Base-by-base conservation (phyloP, 2,888 invertebrate genomes). In the Odontothrips loti region DNA sequence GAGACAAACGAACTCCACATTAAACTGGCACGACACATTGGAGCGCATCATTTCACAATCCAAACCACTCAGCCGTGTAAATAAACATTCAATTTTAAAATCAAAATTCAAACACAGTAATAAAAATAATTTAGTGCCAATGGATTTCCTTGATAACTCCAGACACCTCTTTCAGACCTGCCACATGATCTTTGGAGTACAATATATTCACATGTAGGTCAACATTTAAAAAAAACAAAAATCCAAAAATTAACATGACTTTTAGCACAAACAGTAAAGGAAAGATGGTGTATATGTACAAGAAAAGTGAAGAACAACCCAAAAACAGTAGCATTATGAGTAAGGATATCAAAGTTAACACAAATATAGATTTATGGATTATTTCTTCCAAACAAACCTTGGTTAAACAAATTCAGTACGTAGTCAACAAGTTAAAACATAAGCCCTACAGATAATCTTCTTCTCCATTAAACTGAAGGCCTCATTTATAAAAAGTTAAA, bases 161-260 rank as follows among this genome's bases (percentile, higher is more conserved):
- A n/a, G 34, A 43, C 6, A 43, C 34, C 34, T 6, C 6, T 6
- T 43, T 4, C 17, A 20, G 68, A 27, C 68, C 68, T 27, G 23
- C 68, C 8, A 75, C 68, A 75, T 75, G 68, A 75, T 75, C 68
- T 75, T 75, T 75, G 4, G 10, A 9, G 12, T 3, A 75, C 3
- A 23, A 27, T 23, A 1, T 75, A 12, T 75, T 75, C 68, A 75
- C 27, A 75, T 75, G 68, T 75, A 75, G 68, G 68, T 75, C 68
- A 75, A 6, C 27, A 75, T 23, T 27, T 6, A 51, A 51, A 51
- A 51, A 6, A 51, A 12, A 51, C 51, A 6, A n/a, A n/a, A n/a
- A 17, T 6, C 8, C 23, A 27, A 10, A 27, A 27, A 17, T 58
- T 1, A 58, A 58, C 6, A 20, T 58, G n/a, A 58, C 58, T 58